Percentiles rank a stretch among this genome's conserved stretches.
These are phyloP conservation scores for Lindbergichthys nudifrons DNA, from an alignment of 2,797 vertebrate genomes.

Conservation along the genomic window DNA sequence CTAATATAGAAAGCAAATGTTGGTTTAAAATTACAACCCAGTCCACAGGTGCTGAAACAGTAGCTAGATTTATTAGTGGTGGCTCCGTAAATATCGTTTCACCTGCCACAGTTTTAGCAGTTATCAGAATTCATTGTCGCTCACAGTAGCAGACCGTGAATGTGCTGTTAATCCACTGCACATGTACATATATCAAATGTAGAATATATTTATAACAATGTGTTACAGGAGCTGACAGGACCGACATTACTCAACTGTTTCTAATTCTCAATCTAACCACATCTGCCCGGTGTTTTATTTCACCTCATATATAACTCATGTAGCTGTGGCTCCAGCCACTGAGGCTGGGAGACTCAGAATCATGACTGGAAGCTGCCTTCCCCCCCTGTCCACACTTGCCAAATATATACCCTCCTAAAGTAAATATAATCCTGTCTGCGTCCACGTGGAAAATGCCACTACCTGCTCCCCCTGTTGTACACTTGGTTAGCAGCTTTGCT, in stretches of 20 bases:
- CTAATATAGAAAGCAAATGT: not conserved
- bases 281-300: slow-evolving; percentile 68
- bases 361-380: slow-evolving; percentile 62
- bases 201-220: slow-evolving; percentile 52
- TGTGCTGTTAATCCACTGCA: slow-evolving; percentile 22
- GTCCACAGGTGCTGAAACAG: not conserved
- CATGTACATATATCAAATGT: slow-evolving; percentile 27
- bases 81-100: slow-evolving; percentile 8
- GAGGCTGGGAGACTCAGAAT: slow-evolving; percentile 58
- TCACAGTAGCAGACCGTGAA: slow-evolving; percentile 6
- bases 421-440: slow-evolving; percentile 76
- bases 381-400: slow-evolving; percentile 75
- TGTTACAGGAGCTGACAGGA: slow-evolving; percentile 45
- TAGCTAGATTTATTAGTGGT: not conserved
- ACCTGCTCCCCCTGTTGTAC: slow-evolving; percentile 48
- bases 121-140: not conserved
- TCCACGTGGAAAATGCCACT: slow-evolving; percentile 58
- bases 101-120: slow-evolving; percentile 12
- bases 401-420: slow-evolving; percentile 79
- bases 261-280: slow-evolving; percentile 46
- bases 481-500: slow-evolving; percentile 19
- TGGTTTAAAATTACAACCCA: slow-evolving; percentile 1
- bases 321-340: slow-evolving; percentile 49
- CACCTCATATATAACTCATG: slow-evolving; percentile 55
- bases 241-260: slow-evolving; percentile 48